Evolutionary conservation across 2,888 invertebrate genomes (phyloP), one percentile per base, ranked within the genome.

Genomic region (Pycnomerus fuliginosus): DNA sequence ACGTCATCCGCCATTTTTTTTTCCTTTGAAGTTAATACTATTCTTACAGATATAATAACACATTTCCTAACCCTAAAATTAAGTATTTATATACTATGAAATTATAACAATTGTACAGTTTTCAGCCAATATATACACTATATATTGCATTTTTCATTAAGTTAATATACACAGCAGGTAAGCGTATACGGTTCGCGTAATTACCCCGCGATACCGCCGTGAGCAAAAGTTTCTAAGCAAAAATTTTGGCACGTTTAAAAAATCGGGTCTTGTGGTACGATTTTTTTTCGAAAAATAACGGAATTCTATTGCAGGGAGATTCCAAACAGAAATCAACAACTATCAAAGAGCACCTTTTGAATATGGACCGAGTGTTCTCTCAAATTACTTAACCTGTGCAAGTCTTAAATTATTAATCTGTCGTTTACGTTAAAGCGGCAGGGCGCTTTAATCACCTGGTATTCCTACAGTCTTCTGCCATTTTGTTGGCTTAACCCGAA

Each of bases 41-140:
- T 44, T 57, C 58, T 61, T 61, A 64, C 41, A 56, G 56, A 60
- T 52, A 55, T 61, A 58, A 58, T 61, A 68, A 66, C 64, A 67
- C 61, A 66, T 65, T 65, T 62, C 58, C 63, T 64, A 64, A 47
- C 27, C 55, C 62, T 66, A 67, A 35, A 52, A 52, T 57, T 62
- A 62, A 61, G 62, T 64, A 61, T 55, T 60, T 67, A 72, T 72
- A 72, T 69, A 68, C 70, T 72, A 71, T 72, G 69, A 72, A 72
- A 72, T 70, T 62, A 71, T 72, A 72, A 72, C 71, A 72, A 70
- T 71, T 72, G 71, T 72, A 72, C 72, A 71, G 61, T 68, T 64
- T 61, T 70, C 69, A 69, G 70, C 70, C 68, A 64, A 70, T 70
- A 71, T 68, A 70, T 68, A 71, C 65, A 70, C 62, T 48, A 61